Evolutionary conservation across 2,797 vertebrate species (phyloP).

Genomic region (Tenualosa ilisha): DNA sequence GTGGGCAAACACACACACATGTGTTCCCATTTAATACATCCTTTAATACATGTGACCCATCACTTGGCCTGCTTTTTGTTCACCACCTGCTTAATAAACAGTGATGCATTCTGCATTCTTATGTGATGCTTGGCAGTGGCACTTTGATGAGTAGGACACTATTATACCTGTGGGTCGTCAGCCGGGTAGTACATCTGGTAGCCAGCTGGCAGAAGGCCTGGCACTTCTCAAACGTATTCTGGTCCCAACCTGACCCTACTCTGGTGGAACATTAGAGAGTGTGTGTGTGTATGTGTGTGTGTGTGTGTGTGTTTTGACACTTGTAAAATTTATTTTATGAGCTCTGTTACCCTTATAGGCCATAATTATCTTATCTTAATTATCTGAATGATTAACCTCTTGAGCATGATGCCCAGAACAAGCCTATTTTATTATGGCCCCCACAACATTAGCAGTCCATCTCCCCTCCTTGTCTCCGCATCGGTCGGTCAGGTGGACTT

Average conservation of each 20-base stretch:
- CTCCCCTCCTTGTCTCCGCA: neutral
- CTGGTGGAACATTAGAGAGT: neutral
- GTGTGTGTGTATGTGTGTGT: neutral
- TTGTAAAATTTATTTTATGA: neutral
- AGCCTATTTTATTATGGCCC: neutral
- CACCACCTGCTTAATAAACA: neutral
- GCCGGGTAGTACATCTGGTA: neutral
- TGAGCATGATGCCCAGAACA: neutral
- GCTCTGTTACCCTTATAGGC: neutral
- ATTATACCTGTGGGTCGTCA: neutral
- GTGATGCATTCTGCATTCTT: neutral
- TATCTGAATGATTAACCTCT: neutral
- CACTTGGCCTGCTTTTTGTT: neutral
- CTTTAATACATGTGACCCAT: neutral
- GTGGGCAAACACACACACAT: constrained; percentile 43
- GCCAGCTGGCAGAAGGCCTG: neutral
- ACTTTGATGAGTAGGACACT: neutral
- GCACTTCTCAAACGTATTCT: neutral
- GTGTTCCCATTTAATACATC: neutral
- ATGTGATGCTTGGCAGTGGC: neutral
- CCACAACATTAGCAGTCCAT: neutral
- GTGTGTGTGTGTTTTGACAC: neutral
- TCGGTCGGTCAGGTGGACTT: neutral
- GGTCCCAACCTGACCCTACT: neutral
- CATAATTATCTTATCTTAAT: constrained; percentile 17